Evolutionary conservation across 2,888 invertebrate genomes (phyloP), one percentile per base, ranked within the genome.

Genomic region (Cerastis leucographa): DNA sequence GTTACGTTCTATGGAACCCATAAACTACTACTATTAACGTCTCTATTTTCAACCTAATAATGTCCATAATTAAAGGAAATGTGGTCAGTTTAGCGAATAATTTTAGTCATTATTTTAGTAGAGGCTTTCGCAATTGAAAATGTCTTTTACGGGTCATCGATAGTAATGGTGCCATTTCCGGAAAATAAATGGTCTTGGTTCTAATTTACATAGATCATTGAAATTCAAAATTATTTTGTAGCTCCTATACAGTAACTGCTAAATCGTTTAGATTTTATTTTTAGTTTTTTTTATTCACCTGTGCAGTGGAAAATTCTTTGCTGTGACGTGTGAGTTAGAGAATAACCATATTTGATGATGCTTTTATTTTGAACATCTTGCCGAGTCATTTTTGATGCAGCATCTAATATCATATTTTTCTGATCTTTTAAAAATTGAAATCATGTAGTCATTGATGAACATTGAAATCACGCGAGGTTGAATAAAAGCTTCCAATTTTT

Each of bases 11-110:
- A 64, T 70, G 76, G 59, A 70, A 69, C 9, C 44, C 35, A 56
- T 79, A 71, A 84, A 85, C 65, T 67, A 74, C 83, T 73, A 74
- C 61, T 75, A 85, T 81, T 87, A 81, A 83, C 69, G 62, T 74
- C 74, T 88, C 76, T 80, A 79, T 88, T 82, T 81, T 71, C 35
- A 72, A 75, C 64, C 54, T 42, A 70, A 69, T 83, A 88, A 80
- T 80, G 67, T 29, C 59, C 29, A 85, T 83, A 76, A 88, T 87
- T 79, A 75, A 76, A 76, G 80, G 80, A 88, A 88, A 87, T 76
- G 72, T 22, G 56, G 76, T 72, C 66, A 64, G 69, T 79, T 86
- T 84, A 79, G 62, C 56, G 44, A 62, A 71, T 76, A 54, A 65
- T 86, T 83, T 80, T 73, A 25, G 59, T 69, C 54, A 74, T 85